A percentile compares a stretch with the other conserved stretches of the same genome.
These are phyloP conservation scores for Puntigrus tetrazona DNA, from an alignment of 2,113 vertebrate species.

Conservation along the genomic window DNA sequence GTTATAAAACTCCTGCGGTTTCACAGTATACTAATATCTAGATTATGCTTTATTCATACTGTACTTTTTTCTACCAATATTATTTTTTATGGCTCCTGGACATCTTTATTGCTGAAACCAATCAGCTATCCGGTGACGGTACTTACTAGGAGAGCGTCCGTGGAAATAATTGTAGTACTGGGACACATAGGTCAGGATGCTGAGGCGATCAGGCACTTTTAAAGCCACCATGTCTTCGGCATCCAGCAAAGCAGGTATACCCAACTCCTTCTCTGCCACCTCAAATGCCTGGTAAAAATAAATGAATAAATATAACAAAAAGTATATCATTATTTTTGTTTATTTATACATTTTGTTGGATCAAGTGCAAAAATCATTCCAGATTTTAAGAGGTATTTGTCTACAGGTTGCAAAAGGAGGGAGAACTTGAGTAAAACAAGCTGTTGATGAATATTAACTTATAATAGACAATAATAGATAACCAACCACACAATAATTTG, in stretches of 20 bases:
- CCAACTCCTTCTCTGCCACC: conserved; percentile 88
- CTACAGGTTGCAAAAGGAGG: neutral
- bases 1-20: neutral
- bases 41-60: neutral
- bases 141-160: conserved; percentile 91
- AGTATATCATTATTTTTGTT: no score
- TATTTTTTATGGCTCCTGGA: neutral
- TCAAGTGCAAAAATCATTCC: neutral
- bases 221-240: conserved; percentile 97
- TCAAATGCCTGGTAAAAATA: conserved; percentile 81
- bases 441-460: conserved; percentile 3
- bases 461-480: neutral
- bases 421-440: neutral
- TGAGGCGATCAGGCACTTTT: conserved; percentile 91
- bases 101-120: neutral
- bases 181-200: conserved; percentile 95
- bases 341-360: neutral
- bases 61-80: neutral
- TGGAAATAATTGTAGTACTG: conserved; percentile 99
- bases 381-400: neutral
- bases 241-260: conserved; percentile 93
- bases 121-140: neutral
- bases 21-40: neutral
- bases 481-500: neutral
- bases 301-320: neutral